Base-by-base conservation (phyloP, 2,797 vertebrate genomes). In the Lepus oiostolus region DNA sequence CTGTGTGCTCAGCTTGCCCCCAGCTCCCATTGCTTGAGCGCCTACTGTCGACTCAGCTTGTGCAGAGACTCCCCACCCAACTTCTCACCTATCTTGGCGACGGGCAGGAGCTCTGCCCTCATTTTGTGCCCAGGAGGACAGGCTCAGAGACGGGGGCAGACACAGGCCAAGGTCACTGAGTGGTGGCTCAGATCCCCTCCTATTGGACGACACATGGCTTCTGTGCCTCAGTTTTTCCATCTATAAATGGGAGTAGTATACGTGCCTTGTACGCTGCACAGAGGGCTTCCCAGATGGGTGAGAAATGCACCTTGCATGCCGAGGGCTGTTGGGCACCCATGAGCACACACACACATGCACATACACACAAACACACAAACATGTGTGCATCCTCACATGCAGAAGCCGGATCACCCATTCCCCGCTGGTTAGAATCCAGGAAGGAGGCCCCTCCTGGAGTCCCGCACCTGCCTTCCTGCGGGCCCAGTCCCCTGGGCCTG, bases 311-410 rank as follows among this genome's bases (percentile, higher is more conserved):
- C 38, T 16, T 1, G 67, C 0, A 28, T 4, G 0, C 10, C 35
- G n/a, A 26, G n/a, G 30, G 14, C 12, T 2, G 10, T 11, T 50
- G 47, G 16, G 63, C 24, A 28, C 26, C 38, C 70, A 17, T 1
- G 3, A 7, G 7, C 11, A 8, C 12, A 5, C 16, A 60, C 21
- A 32, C 6, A 74, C 16, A n/a, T 0, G 19, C 1, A 14, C 4
- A 17, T 19, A 70, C 54, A 62, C 65, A 32, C 5, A n/a, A 4
- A 12, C 1, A n/a, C 9, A 32, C 1, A 1, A 32, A 0, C 42
- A 47, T 47, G 42, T 9, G 42, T 17, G 26, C 32, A 24, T 0
- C 4, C 21, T 35, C 19, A 30, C 38, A 13, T 1, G 7, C 1
- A 47, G 32, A 58, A 35, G 24, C 63, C 3, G 5, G 24, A 52